Base-by-base conservation (phyloP, 1,140 invertebrate genomes). In the Drosophila tropicalis region DNA sequence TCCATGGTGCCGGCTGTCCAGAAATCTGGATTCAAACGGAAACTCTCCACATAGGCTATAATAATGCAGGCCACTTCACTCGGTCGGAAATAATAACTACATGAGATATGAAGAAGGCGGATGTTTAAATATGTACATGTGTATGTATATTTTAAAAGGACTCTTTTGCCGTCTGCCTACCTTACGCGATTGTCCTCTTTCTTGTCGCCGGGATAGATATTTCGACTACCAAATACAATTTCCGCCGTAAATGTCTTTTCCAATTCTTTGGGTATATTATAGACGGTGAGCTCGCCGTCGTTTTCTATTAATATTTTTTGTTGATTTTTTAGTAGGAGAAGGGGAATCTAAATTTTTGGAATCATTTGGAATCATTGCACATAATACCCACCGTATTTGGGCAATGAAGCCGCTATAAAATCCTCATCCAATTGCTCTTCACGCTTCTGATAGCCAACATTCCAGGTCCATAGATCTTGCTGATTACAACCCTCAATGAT, bases 381-480 rank as follows among this genome's bases (percentile, higher is more conserved):
- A 6, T 39, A 9, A 40, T 62, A 85, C 81, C 44, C 47, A 91
- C 90, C 79, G 68, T 89, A 91, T 75, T 76, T 81, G 5, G 81
- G 81, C 54, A 90, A 41, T 0, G 81, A 65, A 3, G 87, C 87
- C 0, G 70, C 29, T 15, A 86, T 67, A n/a, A 90, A 90, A 5
- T 76, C 71, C 15, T 79, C 57, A 67, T 91, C 90, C 51, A 81
- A 22, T 1, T 91, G 67, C 5, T 80, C 79, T 60, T 91, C 90
- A 2, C 74, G 70, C 13, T 57, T 63, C 39, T 91, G 90, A 55
- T 81, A 51, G 39, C 75, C 81, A 13, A 81, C 55, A 60, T 91
- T 90, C 90, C 90, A 91, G 29, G 90, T 91, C 90, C 90, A 91
- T 5, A 91, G 29, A 70, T 91, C 90, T 34, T 79, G 63, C 0